Evolutionary conservation across 2,113 vertebrate species (phyloP).

Genomic region (Fregetta grallaria): DNA sequence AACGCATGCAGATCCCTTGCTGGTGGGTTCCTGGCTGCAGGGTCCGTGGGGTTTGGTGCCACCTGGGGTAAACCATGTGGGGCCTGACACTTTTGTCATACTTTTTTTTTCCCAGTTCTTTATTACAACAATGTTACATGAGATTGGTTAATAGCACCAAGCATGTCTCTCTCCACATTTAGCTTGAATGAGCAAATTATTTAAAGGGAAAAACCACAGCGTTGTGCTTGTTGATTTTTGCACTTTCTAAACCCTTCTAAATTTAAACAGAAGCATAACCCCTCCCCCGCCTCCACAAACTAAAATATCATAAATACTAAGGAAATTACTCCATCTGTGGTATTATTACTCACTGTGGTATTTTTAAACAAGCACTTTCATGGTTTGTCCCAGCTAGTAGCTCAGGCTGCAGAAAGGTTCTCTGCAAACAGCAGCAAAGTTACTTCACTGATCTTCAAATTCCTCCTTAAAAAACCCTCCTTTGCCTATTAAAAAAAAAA

Average conservation of each 20-base stretch:
- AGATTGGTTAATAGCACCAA: neutral
- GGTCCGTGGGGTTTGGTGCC: neutral
- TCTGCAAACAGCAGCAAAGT: neutral
- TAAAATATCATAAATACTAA: neutral
- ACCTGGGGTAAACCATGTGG: neutral
- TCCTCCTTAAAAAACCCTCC: neutral
- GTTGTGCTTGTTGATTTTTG: neutral
- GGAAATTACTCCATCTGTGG: neutral
- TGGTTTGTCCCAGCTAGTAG: neutral
- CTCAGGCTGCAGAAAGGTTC: neutral
- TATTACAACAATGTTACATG: neutral
- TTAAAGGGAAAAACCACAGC: neutral
- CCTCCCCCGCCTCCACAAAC: neutral
- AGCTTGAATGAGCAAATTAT: neutral
- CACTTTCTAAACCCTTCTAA: neutral
- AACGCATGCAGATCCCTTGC: accelerated
- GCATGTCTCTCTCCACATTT: neutral
- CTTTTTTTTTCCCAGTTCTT: neutral
- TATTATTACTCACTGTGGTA: neutral
- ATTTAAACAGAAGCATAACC: neutral
- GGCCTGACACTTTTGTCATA: neutral
- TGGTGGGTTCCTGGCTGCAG: neutral
- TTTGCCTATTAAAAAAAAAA: neutral
- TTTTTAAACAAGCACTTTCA: neutral
- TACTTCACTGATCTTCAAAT: neutral